Base-by-base conservation (phyloP, 2,797 vertebrate species). In the Helicolenus hilgendorfi region DNA sequence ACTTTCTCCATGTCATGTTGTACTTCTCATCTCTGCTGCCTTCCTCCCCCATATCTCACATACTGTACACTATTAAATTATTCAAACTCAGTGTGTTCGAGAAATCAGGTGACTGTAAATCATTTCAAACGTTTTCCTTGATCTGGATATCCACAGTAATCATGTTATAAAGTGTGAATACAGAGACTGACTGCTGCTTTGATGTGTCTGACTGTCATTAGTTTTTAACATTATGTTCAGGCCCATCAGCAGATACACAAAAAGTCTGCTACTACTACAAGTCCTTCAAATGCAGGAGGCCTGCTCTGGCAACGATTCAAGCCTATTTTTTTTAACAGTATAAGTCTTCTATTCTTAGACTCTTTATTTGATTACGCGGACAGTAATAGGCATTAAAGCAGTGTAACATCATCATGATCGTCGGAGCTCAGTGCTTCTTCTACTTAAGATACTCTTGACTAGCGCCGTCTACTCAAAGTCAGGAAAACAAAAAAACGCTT, bases 271-370 rank as follows among this genome's bases (percentile, higher is more conserved):
- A 68, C 69, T 6, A 24, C 38, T 45, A 49, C 38, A 2, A 26
- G 18, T 7, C 15, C 15, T 45, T 45, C 15, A 88, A 59, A 80
- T 29, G 24, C 15, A 56, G 2, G 6, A 56, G 2, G 6, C 55
- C 10, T 13, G 59, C 11, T 27, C 38, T 56, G 27, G 4, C 24
- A 38, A 20, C 4, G 15, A 84, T 29, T 64, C n/a, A 36, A 22
- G 35, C n/a, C 2, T 24, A 2, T 38, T 83, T 65, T 29, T 24
- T 41, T 22, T 10, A 35, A 65, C 18, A 13, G 20, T 56, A 3
- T 41, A 35, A 64, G 76, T 70, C 36, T 33, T 85, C 77, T 91
- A 88, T 86, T 92, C 72, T 78, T 71, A 81, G 82, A 77, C 58
- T 49, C 53, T 38, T 86, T 20, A 29, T 80, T 79, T 86, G 74